Percentiles rank a stretch among this genome's conserved stretches.
Evolutionary conservation across 2,888 invertebrate species (phyloP).

Genomic region (Drosophila prolongata): DNA sequence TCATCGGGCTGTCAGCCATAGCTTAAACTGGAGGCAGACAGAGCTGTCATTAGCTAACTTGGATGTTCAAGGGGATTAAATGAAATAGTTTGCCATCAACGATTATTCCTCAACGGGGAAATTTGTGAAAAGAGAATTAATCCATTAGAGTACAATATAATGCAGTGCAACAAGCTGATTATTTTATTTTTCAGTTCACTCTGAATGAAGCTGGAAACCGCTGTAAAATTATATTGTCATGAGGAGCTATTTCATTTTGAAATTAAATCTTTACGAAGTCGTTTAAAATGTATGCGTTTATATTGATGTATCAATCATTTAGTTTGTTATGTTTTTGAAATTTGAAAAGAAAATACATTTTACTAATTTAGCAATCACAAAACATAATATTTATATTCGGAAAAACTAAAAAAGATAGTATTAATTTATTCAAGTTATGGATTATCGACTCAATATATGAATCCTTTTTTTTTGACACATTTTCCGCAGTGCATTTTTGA

Average conservation of each 20-base stretch:
- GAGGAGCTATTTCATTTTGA: no score
- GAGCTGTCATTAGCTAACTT: slow-evolving; percentile 23
- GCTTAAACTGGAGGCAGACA: background rate
- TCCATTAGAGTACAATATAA: background rate
- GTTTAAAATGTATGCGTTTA: no score
- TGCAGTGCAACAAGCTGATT: background rate
- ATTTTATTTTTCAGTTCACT: background rate
- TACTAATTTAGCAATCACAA: no score
- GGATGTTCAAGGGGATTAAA: slow-evolving; percentile 10
- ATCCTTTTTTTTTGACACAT: slow-evolving; percentile 12
- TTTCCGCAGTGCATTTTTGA: slow-evolving; percentile 20
- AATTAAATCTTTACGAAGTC: no score
- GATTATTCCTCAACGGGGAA: background rate
- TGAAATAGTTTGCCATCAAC: background rate
- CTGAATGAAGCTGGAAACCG: background rate
- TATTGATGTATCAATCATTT: no score
- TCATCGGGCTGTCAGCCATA: slow-evolving; percentile 3
- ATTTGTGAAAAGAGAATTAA: background rate
- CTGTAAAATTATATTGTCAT: no score
- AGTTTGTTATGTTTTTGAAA: no score
- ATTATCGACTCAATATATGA: no score
- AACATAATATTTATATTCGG: no score
- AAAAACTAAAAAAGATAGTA: no score
- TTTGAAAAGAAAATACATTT: no score
- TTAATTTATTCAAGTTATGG: no score